Evolutionary conservation across 2,797 vertebrate genomes (phyloP).

Genomic region (Propithecus deckenii): DNA sequence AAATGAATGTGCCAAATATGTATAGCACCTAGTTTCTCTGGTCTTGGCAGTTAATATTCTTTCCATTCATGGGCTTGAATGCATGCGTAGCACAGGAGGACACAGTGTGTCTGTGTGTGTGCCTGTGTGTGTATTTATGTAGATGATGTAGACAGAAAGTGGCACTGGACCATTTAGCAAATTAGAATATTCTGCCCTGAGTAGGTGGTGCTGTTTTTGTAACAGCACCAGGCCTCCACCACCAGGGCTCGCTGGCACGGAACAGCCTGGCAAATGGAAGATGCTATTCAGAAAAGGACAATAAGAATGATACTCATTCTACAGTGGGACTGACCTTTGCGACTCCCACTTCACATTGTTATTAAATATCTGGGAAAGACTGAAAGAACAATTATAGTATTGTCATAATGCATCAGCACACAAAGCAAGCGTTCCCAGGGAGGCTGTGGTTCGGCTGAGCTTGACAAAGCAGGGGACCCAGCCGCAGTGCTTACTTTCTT

Average conservation of each 20-base stretch:
- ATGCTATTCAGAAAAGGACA: constrained; percentile 58
- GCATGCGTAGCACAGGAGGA: not conserved
- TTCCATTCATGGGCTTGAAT: constrained; percentile 19
- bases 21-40: not conserved
- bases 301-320: constrained; percentile 58
- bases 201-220: not conserved
- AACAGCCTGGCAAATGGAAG: constrained; percentile 47
- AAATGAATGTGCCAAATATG: not conserved
- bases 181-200: not conserved
- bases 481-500: constrained; percentile 15
- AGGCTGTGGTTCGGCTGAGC: not conserved
- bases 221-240: not conserved
- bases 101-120: not conserved
- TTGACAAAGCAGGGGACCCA: not conserved
- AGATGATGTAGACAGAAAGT: not conserved
- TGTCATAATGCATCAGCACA: constrained; percentile 30
- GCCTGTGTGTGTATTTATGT: not conserved
- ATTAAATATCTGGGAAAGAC: constrained; percentile 71
- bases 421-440: not conserved
- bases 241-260: not conserved
- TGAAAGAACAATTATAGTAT: constrained; percentile 68
- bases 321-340: constrained; percentile 45
- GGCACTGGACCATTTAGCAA: not conserved
- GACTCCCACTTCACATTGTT: constrained; percentile 37
- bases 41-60: not conserved